Percentiles rank a stretch among this genome's conserved stretches.
Conservation (phyloP, 1,140 invertebrate genomes). For the Zaprionus capensis region DNA sequence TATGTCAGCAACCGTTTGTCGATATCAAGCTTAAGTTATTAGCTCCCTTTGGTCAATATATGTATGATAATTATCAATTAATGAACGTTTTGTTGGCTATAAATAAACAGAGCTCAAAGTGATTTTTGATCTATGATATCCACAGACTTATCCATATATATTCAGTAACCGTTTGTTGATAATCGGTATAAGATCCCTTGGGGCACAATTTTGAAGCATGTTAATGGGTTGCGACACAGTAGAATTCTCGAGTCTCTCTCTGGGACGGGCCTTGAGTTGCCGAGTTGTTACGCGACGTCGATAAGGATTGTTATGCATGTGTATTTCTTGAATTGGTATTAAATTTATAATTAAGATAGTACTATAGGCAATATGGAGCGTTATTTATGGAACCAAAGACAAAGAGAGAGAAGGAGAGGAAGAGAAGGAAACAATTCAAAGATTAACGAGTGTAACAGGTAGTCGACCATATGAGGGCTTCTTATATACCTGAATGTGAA, state of each 20-base stretch:
- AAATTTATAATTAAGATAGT: slow-evolving; percentile 43
- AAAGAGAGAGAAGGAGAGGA: neutral
- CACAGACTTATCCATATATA: neutral
- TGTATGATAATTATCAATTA: neutral
- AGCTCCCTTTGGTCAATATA: neutral
- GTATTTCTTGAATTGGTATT: slow-evolving; percentile 15
- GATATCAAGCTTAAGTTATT: too few relatives aligned
- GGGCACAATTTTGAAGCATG: neutral
- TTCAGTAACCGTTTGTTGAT: neutral
- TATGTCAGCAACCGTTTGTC: neutral
- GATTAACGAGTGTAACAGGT: slow-evolving; percentile 68
- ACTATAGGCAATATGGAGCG: slow-evolving; percentile 3
- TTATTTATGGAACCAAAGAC: slow-evolving; percentile 27
- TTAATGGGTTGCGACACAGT: neutral
- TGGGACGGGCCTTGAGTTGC: neutral
- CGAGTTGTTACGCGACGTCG: neutral
- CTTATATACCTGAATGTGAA: neutral
- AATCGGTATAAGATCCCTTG: neutral
- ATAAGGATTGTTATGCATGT: slow-evolving; percentile 10
- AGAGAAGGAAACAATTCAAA: slow-evolving; percentile 10
- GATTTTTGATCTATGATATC: neutral
- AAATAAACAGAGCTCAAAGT: neutral
- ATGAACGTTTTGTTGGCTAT: neutral
- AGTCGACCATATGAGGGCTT: slow-evolving; percentile 29
- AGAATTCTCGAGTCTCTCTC: neutral